A percentile compares a stretch with the other conserved stretches of the same genome.
These are phyloP conservation scores for Noctua fimbriata DNA, from an alignment of 2,888 invertebrate genomes.

Conservation along the genomic window DNA sequence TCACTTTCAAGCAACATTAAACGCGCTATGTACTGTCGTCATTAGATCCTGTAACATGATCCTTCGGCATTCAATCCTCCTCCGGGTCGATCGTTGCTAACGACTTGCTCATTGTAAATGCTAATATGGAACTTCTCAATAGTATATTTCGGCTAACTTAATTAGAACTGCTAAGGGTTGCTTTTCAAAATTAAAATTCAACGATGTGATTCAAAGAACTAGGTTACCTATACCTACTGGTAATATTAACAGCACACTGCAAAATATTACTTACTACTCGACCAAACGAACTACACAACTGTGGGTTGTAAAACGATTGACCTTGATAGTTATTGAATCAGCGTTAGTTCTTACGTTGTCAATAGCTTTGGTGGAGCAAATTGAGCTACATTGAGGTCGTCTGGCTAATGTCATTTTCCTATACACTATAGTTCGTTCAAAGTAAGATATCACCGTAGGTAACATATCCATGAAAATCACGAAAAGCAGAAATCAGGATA, in stretches of 20 bases:
- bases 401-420: neutral
- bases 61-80: slow-evolving; percentile 37
- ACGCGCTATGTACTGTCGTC: slow-evolving; percentile 41
- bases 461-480: neutral
- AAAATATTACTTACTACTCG: neutral
- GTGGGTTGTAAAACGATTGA: neutral
- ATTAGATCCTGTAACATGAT: slow-evolving; percentile 56
- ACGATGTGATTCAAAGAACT: neutral
- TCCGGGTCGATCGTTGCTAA: slow-evolving; percentile 27
- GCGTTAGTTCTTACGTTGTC: neutral
- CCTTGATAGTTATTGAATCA: neutral
- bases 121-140: slow-evolving; percentile 4
- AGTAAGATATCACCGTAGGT: neutral
- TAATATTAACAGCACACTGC: neutral
- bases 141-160: slow-evolving; percentile 7
- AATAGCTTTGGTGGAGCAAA: neutral
- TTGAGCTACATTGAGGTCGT: neutral
- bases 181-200: neutral
- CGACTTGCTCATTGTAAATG: slow-evolving; percentile 25
- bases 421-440: neutral
- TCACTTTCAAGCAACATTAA: slow-evolving; percentile 62
- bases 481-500: slow-evolving; percentile 2
- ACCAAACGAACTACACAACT: neutral
- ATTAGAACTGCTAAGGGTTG: neutral
- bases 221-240: neutral